Evolutionary conservation across 2,113 vertebrate genomes (phyloP).

Genomic region (Stictonetta naevosa): DNA sequence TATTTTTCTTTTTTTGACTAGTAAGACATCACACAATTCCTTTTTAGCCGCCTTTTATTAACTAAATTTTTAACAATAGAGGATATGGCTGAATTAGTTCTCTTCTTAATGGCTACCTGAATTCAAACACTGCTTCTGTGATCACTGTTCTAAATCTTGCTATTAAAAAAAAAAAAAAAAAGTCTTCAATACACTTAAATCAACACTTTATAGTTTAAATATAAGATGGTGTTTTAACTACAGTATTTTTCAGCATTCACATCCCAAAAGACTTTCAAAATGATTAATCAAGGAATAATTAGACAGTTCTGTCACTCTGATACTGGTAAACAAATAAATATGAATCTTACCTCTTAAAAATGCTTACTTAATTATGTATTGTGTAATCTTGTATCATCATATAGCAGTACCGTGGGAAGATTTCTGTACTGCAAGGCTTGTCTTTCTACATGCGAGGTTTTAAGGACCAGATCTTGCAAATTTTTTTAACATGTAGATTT

Average conservation of each 20-base stretch:
- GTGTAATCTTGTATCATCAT: not conserved
- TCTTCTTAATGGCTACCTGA: not conserved
- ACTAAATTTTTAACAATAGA: not conserved
- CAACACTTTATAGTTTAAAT: not conserved
- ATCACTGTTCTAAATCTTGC: not conserved
- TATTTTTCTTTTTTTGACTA: too few species aligned
- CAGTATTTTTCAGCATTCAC: not conserved
- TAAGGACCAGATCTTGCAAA: not conserved
- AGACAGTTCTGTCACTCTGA: not conserved
- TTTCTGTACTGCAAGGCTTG: not conserved
- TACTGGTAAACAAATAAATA: not conserved
- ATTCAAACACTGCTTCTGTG: not conserved
- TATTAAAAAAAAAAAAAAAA: not conserved
- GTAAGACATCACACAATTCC: too few species aligned
- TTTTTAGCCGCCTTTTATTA: too few species aligned
- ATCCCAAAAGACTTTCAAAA: not conserved
- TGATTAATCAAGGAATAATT: not conserved
- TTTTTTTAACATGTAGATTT: not conserved
- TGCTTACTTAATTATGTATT: not conserved
- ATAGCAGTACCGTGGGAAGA: not conserved
- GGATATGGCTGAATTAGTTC: not conserved
- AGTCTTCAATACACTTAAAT: not conserved
- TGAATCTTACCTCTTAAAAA: not conserved
- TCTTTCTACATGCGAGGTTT: not conserved
- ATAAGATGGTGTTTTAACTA: not conserved